Percentiles rank a stretch among this genome's conserved stretches.
These are phyloP conservation scores for Muscicapa comitata DNA, from an alignment of 2,797 vertebrate genomes.

Conservation along the genomic window DNA sequence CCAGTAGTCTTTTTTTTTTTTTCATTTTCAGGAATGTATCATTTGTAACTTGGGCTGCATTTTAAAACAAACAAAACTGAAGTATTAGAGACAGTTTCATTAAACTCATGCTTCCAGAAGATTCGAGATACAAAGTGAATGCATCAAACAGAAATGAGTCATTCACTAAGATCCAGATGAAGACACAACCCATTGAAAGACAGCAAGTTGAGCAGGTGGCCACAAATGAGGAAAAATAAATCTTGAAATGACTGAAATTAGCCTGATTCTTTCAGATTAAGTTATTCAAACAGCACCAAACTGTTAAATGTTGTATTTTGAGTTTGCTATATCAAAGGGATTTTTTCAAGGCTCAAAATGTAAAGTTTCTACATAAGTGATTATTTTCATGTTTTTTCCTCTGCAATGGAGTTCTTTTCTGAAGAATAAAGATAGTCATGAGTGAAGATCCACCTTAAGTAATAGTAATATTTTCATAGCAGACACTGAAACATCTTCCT, in stretches of 20 bases:
- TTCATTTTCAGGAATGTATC: background rate
- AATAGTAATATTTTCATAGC: background rate
- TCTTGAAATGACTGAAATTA: background rate
- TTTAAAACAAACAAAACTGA: background rate
- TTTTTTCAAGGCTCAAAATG: background rate
- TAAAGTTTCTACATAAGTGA: background rate
- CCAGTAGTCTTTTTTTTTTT: background rate
- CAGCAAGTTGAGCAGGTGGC: slow-evolving; percentile 1
- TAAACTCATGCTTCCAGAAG: background rate
- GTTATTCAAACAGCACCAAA: background rate
- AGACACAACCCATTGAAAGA: background rate
- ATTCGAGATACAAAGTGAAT: background rate
- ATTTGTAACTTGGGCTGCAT: background rate
- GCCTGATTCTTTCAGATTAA: background rate
- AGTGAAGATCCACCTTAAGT: background rate
- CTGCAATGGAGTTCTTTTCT: background rate
- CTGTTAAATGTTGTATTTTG: background rate
- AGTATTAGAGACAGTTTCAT: background rate
- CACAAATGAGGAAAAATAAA: background rate
- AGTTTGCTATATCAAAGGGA: background rate
- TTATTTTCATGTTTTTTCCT: background rate
- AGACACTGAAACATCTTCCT: background rate
- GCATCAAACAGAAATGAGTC: background rate
- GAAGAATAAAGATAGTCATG: background rate
- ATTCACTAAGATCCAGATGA: background rate